These are phyloP conservation scores for Acropternis orthonyx DNA, from an alignment of 2,797 vertebrate species.

Conservation along the genomic window DNA sequence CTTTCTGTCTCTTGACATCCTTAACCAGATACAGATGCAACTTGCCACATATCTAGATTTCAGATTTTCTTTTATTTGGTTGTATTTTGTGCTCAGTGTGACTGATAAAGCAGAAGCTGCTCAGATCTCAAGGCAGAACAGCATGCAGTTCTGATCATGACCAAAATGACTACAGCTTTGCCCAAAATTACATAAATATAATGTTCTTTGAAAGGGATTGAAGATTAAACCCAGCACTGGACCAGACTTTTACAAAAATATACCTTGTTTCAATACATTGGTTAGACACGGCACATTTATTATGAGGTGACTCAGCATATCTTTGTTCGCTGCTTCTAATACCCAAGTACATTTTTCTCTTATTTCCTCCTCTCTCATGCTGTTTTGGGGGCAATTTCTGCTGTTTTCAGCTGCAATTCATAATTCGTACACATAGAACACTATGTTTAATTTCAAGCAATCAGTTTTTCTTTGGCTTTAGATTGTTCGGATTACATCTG, in stretches of 20 bases:
- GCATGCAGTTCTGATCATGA: not conserved
- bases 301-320: not conserved
- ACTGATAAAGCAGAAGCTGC: not conserved
- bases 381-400: constrained; percentile 10
- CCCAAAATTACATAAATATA: not conserved
- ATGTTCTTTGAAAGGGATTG: not conserved
- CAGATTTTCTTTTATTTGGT: not conserved
- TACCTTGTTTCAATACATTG: not conserved
- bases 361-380: not conserved
- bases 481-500: constrained; percentile 43
- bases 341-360: not conserved
- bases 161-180: not conserved
- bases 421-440: not conserved
- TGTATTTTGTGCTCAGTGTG: not conserved
- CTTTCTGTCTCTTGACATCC: not conserved
- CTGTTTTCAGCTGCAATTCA: not conserved
- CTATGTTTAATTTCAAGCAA: not conserved
- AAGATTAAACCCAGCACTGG: not conserved
- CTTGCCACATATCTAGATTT: not conserved
- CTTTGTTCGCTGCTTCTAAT: not conserved
- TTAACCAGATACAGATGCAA: not conserved
- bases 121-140: not conserved
- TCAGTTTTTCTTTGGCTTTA: constrained; percentile 23
- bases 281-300: not conserved
- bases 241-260: not conserved